phyloP scores from a whole-genome alignment of 53 echinoderm and acorn worm genomes.

The Arbacia lixula region DNA sequence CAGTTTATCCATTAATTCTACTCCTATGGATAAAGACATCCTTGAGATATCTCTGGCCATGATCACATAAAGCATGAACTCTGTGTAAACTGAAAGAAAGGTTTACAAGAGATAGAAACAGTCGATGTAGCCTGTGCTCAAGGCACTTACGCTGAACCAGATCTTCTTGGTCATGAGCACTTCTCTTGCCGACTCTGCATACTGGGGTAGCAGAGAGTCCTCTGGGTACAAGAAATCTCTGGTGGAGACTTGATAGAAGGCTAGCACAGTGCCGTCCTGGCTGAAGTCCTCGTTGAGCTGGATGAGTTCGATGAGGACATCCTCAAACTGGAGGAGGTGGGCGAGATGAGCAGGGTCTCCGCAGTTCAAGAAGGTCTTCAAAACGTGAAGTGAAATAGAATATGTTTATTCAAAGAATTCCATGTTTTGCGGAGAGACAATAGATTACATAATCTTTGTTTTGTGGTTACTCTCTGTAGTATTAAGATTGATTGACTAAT shows the following conservation, averaged over 20 bases:
- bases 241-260: conserved; percentile 74
- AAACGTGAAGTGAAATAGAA: not conserved
- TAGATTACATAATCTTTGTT: too few species aligned
- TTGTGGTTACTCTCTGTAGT: too few species aligned
- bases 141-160: conserved; percentile 91
- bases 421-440: too few species aligned
- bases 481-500: too few species aligned
- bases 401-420: too few species aligned
- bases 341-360: conserved; percentile 82
- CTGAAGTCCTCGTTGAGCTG: conserved; percentile 85
- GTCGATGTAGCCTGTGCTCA: too few species aligned
- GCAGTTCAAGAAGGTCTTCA: conserved; percentile 88
- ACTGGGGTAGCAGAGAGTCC: conserved; percentile 77
- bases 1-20: too few species aligned
- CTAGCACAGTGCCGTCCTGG: conserved; percentile 80
- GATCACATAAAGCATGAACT: too few species aligned
- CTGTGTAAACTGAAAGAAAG: too few species aligned
- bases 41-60: too few species aligned
- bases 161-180: conserved; percentile 82
- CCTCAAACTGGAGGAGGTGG: conserved; percentile 75
- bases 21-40: too few species aligned
- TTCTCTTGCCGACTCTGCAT: conserved; percentile 87
- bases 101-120: too few species aligned
- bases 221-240: conserved; percentile 93
- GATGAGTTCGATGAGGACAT: conserved; percentile 87